phyloP scores from a whole-genome alignment of 1,140 invertebrate genomes.

The Pseudomyrmex sp. region DNA sequence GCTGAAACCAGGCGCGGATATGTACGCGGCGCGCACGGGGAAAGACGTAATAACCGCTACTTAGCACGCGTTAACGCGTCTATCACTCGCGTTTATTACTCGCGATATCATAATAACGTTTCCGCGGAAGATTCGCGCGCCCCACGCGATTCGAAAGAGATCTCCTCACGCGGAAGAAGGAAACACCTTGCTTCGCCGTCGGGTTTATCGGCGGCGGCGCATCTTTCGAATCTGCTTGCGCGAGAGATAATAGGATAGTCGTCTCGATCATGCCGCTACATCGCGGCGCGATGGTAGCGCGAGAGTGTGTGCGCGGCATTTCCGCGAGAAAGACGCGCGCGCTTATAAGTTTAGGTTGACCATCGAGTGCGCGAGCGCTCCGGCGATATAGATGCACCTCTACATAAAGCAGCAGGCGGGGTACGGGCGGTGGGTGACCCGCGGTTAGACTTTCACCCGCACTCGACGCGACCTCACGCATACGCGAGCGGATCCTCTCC shows the following conservation, averaged over 20 bases:
- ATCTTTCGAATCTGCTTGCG: conserved; percentile 55
- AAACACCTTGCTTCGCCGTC: neutral
- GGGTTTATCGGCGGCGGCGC: conserved; percentile 45
- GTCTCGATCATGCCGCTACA: conserved; percentile 37
- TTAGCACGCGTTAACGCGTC: conserved; percentile 57
- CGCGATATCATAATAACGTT: conserved; percentile 56
- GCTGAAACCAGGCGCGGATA: conserved; percentile 31
- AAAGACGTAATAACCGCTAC: conserved; percentile 51
- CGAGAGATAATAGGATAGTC: conserved; percentile 63
- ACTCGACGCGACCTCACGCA: conserved; percentile 73
- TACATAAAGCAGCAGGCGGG: conserved; percentile 55
- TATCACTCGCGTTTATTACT: conserved; percentile 54
- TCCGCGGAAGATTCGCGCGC: neutral
- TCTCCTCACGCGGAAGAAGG: conserved; percentile 18
- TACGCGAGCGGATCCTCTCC: conserved; percentile 55
- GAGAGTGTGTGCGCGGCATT: conserved; percentile 32
- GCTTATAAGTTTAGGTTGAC: conserved; percentile 60
- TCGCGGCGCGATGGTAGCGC: conserved; percentile 45
- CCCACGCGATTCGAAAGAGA: neutral
- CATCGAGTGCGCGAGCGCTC: conserved; percentile 40
- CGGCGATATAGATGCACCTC: conserved; percentile 68
- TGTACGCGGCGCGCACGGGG: neutral
- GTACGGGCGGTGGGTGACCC: conserved; percentile 68
- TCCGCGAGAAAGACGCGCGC: conserved; percentile 35
- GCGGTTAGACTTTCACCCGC: conserved; percentile 76